A percentile compares a stretch with the other conserved stretches of the same genome.
phyloP scores from a whole-genome alignment of 2,888 invertebrate species.

The Electrophaes corylata region DNA sequence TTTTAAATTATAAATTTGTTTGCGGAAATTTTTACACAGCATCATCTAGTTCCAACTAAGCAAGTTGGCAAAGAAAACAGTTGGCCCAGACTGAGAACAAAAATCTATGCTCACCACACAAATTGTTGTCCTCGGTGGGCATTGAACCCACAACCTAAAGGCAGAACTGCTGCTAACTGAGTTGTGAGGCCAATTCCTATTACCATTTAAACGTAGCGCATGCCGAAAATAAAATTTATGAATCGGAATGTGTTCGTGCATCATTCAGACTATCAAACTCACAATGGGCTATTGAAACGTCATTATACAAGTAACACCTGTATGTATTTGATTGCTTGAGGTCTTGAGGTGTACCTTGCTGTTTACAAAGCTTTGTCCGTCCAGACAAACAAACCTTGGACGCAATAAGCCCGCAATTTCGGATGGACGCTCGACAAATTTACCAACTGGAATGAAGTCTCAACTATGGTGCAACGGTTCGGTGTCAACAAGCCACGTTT shows the following conservation, averaged over 20 bases:
- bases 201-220: neutral
- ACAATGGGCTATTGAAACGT: slow-evolving; percentile 37
- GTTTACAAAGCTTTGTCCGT: slow-evolving; percentile 75
- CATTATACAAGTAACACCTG: slow-evolving; percentile 54
- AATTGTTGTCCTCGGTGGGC: too few relatives aligned
- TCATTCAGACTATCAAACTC: neutral
- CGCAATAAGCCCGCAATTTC: slow-evolving; percentile 79
- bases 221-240: slow-evolving; percentile 25
- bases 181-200: neutral
- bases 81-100: too few relatives aligned
- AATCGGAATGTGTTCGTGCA: slow-evolving; percentile 8
- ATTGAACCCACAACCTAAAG: too few relatives aligned
- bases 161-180: too few relatives aligned
- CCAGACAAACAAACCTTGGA: slow-evolving; percentile 69
- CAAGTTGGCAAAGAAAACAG: too few relatives aligned
- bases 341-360: slow-evolving; percentile 65
- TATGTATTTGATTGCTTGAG: slow-evolving; percentile 65
- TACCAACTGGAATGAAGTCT: slow-evolving; percentile 79
- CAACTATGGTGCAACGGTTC: slow-evolving; percentile 63
- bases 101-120: too few relatives aligned
- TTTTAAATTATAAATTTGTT: too few relatives aligned
- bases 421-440: slow-evolving; percentile 76
- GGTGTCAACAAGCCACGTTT: slow-evolving; percentile 76
- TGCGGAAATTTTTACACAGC: too few relatives aligned
- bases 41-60: too few relatives aligned